These are phyloP conservation scores for Pimephales promelas DNA, from an alignment of 2,113 vertebrate genomes.

Conservation along the genomic window DNA sequence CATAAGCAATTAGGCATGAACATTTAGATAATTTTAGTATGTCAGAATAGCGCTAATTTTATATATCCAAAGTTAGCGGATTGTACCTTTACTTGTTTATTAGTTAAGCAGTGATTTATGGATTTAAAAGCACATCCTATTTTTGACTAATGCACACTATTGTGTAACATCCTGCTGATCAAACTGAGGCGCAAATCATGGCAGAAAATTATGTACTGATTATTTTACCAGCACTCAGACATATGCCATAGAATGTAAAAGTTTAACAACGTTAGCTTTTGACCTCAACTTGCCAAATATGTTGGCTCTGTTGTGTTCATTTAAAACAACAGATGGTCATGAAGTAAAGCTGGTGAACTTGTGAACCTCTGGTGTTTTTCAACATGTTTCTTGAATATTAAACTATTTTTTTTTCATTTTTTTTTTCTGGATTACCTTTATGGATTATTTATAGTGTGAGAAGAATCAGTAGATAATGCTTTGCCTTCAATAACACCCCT, in stretches of 20 bases:
- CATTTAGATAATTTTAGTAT: not conserved
- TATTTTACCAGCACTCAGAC: not conserved
- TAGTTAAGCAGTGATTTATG: conserved; percentile 25
- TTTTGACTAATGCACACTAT: conserved; percentile 45
- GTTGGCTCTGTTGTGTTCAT: not conserved
- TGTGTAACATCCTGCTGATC: conserved; percentile 53
- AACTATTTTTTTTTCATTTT: not conserved
- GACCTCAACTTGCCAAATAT: conserved; percentile 3
- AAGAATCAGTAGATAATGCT: too few species aligned
- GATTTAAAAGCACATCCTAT: conserved; percentile 10
- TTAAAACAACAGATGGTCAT: conserved; percentile 29
- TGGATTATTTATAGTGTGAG: not conserved
- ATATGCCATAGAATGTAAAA: not conserved
- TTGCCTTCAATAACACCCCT: not conserved
- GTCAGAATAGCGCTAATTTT: not conserved
- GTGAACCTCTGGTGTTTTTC: conserved; percentile 14
- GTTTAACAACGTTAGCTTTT: conserved; percentile 25
- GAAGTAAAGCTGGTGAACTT: conserved; percentile 11
- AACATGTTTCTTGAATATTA: not conserved
- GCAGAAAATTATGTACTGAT: not conserved
- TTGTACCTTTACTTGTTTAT: conserved; percentile 2
- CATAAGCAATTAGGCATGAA: not conserved
- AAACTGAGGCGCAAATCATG: conserved; percentile 13
- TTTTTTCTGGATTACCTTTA: not conserved
- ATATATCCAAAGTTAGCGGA: not conserved